Base-by-base conservation (phyloP, 2,888 invertebrate species). In the Meandrusa payeni region DNA sequence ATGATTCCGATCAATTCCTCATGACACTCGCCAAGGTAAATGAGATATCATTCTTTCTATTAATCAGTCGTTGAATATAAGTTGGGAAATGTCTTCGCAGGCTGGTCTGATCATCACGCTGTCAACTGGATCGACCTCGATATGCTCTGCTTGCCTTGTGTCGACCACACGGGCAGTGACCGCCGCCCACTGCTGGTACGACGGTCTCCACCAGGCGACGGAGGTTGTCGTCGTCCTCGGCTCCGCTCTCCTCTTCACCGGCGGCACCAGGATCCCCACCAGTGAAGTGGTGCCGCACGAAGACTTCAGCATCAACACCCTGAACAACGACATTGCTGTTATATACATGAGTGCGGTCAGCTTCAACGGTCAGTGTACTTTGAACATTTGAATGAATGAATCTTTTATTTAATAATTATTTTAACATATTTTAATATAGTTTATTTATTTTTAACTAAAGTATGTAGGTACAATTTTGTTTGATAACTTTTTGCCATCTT, bases 251-350 rank as follows among this genome's bases (percentile, higher is more conserved):
- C 26, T 26, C 26, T 26, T 26, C 5, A 26, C 9, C 26, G 26
- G 26, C 26, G 26, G 26, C 26, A 26, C 26, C 10, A 26, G 26
- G 9, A 9, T 26, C 9, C 2, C 26, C 26, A 26, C 26, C 9
- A 26, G 9, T 10, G 9, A 26, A 7, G 26, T 26, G 7, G 9
- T 2, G 9, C 5, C 9, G 26, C 26, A 26, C 26, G 26, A 2
- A 7, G 9, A 10, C 26, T 26, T 2, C 9, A 26, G 9, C 26
- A 2, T 10, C 3, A 26, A 26, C 26, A 26, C 7, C 2, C 10
- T 26, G 2, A 9, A 5, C 26, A 26, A 26, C 26, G 26, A 26
- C 26, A 10, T 26, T 5, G 26, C 26, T 9, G 10, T 26, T 9
- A 5, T 2, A 4, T 2, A 2, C 7, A 7, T 26, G 3, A 26